Evolutionary conservation across 1,140 invertebrate genomes (phyloP), one percentile per base, ranked within the genome.

Genomic region (Drosophila busckii): DNA sequence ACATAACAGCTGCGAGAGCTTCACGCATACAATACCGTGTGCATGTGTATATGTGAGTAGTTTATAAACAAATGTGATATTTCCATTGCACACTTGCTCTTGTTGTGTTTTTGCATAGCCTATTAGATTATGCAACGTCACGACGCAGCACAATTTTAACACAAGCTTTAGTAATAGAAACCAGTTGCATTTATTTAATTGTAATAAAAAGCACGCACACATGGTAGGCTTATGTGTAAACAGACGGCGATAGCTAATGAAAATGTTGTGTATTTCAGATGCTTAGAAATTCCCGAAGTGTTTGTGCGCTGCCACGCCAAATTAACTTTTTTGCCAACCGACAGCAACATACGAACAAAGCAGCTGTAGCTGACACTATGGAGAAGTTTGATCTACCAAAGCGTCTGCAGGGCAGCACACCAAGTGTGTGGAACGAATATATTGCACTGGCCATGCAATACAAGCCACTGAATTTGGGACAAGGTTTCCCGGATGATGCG

Each of bases 401-500:
- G 7, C 88, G 91, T 10, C 89, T 91, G 62, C 89, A 90, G 26
- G 89, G 90, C 46, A 90, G 91, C n/a, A 89, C 89, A 73, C 89
- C 90, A 54, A 91, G 89, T 66, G 90, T 91, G 1, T 91, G 90
- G 98, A 95, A 97, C 15, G 97, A 99, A 88, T 99, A 98, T 87
- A 96, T 95, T 52, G 92, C 94, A 53, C 87, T 99, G 29, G 95
- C 95, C 13, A 84, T 92, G 31, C 92, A 98, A 68, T 91, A 96
- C 73, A 96, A 98, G 73, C 96, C 97, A 1, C 86, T 98, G 6
- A 99, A 99, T 89, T 90, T 99, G 22, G 98, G 98, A 0, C 97
- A 99, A 91, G 98, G 98, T 2, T 99, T 99, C 89, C 97, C 98
- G 0, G 97, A 99, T 87, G 98, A 94, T 89, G 90, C 93, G 67